Evolutionary conservation across 2,888 invertebrate genomes (phyloP).

Genomic region (Philopedon plagiatum): DNA sequence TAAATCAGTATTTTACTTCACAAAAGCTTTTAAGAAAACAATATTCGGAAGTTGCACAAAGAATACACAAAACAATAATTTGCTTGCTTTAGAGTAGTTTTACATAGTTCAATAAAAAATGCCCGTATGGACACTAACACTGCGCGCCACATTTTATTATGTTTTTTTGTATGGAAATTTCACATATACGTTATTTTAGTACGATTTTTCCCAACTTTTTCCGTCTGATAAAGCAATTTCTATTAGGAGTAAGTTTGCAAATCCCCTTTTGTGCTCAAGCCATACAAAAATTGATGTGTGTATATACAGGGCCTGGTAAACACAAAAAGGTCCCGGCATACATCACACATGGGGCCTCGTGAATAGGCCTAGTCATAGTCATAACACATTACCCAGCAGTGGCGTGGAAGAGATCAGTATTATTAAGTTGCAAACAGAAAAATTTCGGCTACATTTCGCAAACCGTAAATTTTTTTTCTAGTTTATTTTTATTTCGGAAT

Average conservation of each 20-base stretch:
- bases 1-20: too few species aligned
- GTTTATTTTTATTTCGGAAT: too few species aligned
- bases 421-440: neutral
- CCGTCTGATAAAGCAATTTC: conserved; percentile 34
- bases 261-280: conserved; percentile 26
- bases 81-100: too few species aligned
- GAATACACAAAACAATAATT: too few species aligned
- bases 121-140: too few species aligned
- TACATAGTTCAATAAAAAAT: too few species aligned
- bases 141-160: too few species aligned
- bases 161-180: too few species aligned
- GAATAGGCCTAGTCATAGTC: conserved; percentile 57
- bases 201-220: conserved; percentile 8
- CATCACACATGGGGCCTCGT: conserved; percentile 47
- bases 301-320: conserved; percentile 31
- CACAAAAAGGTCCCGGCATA: conserved; percentile 35
- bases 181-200: neutral
- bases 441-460: neutral
- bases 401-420: neutral
- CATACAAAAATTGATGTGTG: conserved; percentile 22
- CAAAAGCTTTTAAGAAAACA: too few species aligned
- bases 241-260: conserved; percentile 39
- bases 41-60: too few species aligned
- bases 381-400: conserved; percentile 37
- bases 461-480: neutral